Base-by-base conservation (phyloP, 2,113 vertebrate species). In the Gila orcuttii region DNA sequence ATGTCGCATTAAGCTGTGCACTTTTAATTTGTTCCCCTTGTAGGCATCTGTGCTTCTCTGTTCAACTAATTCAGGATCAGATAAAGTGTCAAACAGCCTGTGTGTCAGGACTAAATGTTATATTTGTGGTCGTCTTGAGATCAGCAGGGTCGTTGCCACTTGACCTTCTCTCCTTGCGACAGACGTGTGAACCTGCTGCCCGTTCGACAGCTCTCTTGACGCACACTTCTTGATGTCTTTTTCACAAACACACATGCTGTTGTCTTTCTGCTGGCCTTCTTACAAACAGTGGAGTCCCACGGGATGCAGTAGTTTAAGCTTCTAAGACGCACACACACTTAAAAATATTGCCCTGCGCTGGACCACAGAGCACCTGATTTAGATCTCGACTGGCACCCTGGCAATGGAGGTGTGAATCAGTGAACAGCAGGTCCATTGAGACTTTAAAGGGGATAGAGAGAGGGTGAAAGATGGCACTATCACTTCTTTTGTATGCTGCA, bases 121-220 rank as follows among this genome's bases (percentile, higher is more conserved):
- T 66, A 25, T n/a, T 45, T 80, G 59, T n/a, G 8, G 78, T 80
- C 2, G n/a, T 68, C 8, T 31, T 52, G 28, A 69, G 47, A 50
- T 69, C 42, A 50, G 45, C 60, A 82, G 64, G 62, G 80, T 52
- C 68, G n/a, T 42, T 36, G 31, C 68, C 50, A 28, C 82, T 83
- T 71, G 82, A 83, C 68, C 68, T 66, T 47, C 62, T 55, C 64
- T 83, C 2, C 68, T 83, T 25, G n/a, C 23, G 1, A 39, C 50
- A 83, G 50, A 83, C 12, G 31, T 83, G 68, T 73, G 33, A 73
- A 83, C 82, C 33, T 83, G 42, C 64, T 68, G 66, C 15, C 68
- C 0, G 15, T 74, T 83, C 17, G 31, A 42, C 52, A 8, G 57
- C 47, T 50, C 50, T 73, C 68, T 73, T 73, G 66, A 83, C 28